A percentile compares a stretch with the other conserved stretches of the same genome.
Conservation (phyloP, 2,888 invertebrate genomes). For the Ectemnius lituratus region DNA sequence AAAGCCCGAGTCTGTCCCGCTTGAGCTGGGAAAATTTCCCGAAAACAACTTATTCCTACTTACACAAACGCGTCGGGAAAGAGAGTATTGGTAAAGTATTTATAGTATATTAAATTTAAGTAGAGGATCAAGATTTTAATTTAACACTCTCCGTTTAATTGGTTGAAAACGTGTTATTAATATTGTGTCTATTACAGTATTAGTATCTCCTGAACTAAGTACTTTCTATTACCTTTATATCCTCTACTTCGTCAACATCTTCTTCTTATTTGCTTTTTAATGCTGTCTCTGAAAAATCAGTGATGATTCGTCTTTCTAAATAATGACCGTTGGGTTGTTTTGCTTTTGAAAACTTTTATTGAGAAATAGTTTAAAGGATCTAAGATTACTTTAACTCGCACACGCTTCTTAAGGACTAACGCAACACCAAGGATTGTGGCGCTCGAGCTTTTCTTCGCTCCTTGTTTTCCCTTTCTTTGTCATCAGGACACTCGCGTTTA, state of each 20-base stretch:
- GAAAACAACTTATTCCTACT: too few species aligned
- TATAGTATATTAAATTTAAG: too few species aligned
- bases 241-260: slow-evolving; percentile 61
- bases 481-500: neutral
- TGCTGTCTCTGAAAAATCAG: slow-evolving; percentile 79
- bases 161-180: neutral
- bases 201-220: neutral
- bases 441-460: slow-evolving; percentile 11
- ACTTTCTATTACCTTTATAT: slow-evolving; percentile 59
- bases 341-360: slow-evolving; percentile 54
- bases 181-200: neutral
- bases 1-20: neutral
- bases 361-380: slow-evolving; percentile 59
- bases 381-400: slow-evolving; percentile 50
- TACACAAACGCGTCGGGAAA: too few species aligned
- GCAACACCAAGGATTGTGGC: slow-evolving; percentile 27
- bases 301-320: too few species aligned
- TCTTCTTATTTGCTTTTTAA: slow-evolving; percentile 76
- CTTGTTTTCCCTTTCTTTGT: slow-evolving; percentile 8
- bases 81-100: too few species aligned
- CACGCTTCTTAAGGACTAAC: slow-evolving; percentile 55
- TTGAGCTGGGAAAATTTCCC: too few species aligned
- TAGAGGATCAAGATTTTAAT: too few species aligned
- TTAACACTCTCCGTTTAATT: too few species aligned
- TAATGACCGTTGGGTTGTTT: too few species aligned